Evolutionary conservation across 1,140 invertebrate genomes (phyloP), one percentile per base, ranked within the genome.

Genomic region (Oncopodura yosiiana): DNA sequence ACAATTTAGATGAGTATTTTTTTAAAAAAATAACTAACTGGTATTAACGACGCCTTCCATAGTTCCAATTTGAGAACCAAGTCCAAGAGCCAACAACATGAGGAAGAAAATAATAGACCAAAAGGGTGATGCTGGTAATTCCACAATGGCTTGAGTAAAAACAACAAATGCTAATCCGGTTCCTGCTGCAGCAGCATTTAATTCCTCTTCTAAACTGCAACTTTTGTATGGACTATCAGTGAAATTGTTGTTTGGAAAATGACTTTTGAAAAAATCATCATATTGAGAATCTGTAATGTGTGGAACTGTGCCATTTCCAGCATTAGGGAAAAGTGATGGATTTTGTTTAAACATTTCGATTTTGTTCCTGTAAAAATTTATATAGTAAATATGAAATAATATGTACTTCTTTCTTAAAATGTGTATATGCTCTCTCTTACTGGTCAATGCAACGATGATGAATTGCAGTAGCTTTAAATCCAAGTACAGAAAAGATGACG

Each of bases 81-180:
- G 72, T 3, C 90, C 90, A 21, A 94, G 75, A 1, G 87, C 86
- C 9, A 94, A 72, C 41, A 94, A 73, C 90, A 94, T 94, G 64
- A 90, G 71, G 74, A 94, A 94, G 77, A 94, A 94, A 30, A 92
- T 81, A 53, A 92, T 81, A 2, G 89, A 84, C 90, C 90, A 94
- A 69, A 94, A 88, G 16, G 88, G 88, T 1, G 87, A 83, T 11
- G 82, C 84, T 0, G 90, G 90, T 51, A 94, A 72, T 69, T 92
- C 84, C 3, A 91, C 83, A 63, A 93, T 93, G 0, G 89, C 88
- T 71, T 92, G 85, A 0, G 88, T 91, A 71, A 92, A 91, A 3
- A 54, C 60, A 60, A 93, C 90, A 68, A 92, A 92, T 1, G 88
- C 90, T 45, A 94, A 69, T 9, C 90, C 90, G 8, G 90, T 94